A percentile compares a stretch with the other conserved stretches of the same genome.
phyloP scores from a whole-genome alignment of 2,888 invertebrate species.

The Rhyacophila evoluta region DNA sequence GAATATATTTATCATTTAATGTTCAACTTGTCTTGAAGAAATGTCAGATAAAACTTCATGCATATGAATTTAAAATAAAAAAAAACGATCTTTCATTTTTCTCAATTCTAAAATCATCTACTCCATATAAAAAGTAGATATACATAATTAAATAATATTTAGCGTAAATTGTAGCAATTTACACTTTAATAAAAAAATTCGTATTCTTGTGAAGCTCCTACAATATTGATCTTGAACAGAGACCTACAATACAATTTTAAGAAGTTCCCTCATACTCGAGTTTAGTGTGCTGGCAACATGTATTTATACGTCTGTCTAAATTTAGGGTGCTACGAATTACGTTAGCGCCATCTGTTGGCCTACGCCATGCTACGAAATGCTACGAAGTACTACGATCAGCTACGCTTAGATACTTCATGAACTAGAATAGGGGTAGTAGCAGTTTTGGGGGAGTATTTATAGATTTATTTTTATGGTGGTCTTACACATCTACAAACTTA shows the following conservation, averaged over 20 bases:
- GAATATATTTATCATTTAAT: too few species aligned
- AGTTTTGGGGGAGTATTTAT: background rate
- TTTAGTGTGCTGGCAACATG: background rate
- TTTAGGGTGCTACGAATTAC: background rate
- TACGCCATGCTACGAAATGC: background rate
- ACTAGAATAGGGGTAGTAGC: background rate
- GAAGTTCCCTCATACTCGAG: background rate
- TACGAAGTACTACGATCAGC: background rate
- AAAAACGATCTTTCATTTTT: too few species aligned
- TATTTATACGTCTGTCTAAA: background rate
- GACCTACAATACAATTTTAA: background rate
- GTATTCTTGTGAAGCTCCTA: too few species aligned
- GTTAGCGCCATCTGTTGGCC: background rate
- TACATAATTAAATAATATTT: too few species aligned
- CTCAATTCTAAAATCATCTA: too few species aligned
- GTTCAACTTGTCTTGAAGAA: too few species aligned
- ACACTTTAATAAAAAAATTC: too few species aligned
- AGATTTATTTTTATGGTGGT: background rate
- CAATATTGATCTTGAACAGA: background rate
- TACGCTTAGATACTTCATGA: background rate
- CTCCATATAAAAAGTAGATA: too few species aligned
- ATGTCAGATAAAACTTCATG: too few species aligned
- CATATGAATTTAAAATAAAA: too few species aligned
- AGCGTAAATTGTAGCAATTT: too few species aligned
- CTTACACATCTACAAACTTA: too few species aligned